A percentile compares a stretch with the other conserved stretches of the same genome.
phyloP scores from a whole-genome alignment of 1,140 invertebrate species.

The Temnothorax curvispinosus region DNA sequence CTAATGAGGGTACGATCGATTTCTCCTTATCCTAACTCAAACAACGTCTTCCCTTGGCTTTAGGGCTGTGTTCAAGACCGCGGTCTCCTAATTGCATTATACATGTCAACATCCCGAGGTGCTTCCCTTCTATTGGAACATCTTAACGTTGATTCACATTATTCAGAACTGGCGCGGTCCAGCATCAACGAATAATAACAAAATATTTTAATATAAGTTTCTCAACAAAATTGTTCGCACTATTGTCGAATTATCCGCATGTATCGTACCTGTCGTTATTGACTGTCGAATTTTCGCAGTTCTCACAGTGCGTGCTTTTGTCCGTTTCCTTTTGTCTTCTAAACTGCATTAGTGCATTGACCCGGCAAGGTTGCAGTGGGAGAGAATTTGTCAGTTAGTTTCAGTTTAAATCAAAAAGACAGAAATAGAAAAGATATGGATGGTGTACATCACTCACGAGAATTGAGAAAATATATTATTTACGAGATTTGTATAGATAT shows the following conservation, averaged over 20 bases:
- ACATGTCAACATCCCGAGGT: constrained; percentile 74
- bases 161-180: neutral
- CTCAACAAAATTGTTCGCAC: neutral
- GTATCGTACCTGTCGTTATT: no score
- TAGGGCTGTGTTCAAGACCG: constrained; percentile 68
- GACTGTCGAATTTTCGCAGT: neutral
- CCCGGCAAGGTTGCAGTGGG: no score
- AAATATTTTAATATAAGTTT: neutral
- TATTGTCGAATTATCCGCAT: neutral
- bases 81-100: constrained; percentile 73
- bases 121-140: constrained; percentile 43
- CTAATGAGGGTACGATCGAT: constrained; percentile 74
- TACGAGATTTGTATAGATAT: neutral
- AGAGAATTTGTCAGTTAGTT: neutral
- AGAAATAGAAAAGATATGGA: neutral
- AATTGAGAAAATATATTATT: neutral
- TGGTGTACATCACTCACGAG: neutral
- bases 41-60: constrained; percentile 60
- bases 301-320: no score
- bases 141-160: constrained; percentile 40
- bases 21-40: constrained; percentile 56
- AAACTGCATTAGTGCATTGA: neutral
- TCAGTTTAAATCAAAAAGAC: neutral
- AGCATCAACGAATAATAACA: neutral
- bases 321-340: neutral